Conservation (phyloP, 2,113 vertebrate genomes). For the Helogale parvula region DNA sequence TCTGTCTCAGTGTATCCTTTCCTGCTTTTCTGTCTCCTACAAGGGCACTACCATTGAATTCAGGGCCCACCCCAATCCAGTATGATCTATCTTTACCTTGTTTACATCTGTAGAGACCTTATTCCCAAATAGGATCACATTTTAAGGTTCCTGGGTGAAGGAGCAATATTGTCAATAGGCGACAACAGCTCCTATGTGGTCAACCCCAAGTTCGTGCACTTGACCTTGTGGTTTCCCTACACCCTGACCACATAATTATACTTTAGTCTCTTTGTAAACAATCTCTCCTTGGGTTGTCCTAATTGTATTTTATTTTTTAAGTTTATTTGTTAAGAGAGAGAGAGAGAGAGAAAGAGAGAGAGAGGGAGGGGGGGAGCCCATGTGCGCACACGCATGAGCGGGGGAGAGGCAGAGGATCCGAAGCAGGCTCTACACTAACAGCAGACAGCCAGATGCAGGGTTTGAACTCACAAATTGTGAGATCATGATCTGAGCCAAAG, state of each 20-base stretch:
- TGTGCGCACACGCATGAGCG: too few relatives aligned
- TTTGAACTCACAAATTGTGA: too few relatives aligned
- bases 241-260: neutral
- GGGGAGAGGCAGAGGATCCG: too few relatives aligned
- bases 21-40: neutral
- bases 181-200: neutral
- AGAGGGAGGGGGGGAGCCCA: too few relatives aligned
- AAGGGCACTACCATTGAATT: neutral
- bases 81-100: neutral
- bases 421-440: too few relatives aligned
- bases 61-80: neutral
- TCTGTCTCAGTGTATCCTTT: neutral
- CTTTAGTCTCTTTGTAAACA: neutral
- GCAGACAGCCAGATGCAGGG: too few relatives aligned
- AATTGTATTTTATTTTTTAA: neutral
- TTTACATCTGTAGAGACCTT: neutral
- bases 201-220: neutral
- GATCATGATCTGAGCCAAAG: too few relatives aligned
- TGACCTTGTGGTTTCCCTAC: rapidly evolving
- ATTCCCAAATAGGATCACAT: neutral
- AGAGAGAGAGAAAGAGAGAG: too few relatives aligned
- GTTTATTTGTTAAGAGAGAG: too few relatives aligned
- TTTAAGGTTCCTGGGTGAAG: neutral
- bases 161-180: neutral
- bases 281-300: neutral